Conservation (phyloP, 2,113 vertebrate species). For the Fulica atra region DNA sequence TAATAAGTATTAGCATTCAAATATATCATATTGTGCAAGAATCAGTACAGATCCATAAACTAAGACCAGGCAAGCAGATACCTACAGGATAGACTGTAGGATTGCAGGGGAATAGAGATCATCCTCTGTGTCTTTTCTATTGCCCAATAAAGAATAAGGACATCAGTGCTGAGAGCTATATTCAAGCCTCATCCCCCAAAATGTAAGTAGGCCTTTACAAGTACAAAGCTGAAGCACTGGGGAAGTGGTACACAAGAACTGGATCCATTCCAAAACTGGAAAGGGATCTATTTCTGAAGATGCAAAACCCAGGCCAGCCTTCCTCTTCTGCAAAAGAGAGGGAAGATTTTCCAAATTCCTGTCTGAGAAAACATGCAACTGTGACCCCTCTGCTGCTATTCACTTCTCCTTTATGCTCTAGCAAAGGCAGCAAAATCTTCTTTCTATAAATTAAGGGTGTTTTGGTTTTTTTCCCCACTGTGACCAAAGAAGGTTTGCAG, state of each 20-base stretch:
- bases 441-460: background rate
- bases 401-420: background rate
- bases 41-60: background rate
- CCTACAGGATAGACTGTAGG: no score
- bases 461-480: no score
- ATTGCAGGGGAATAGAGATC: no score
- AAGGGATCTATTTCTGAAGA: background rate
- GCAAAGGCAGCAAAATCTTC: background rate
- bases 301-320: background rate
- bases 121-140: background rate
- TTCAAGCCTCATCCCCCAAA: background rate
- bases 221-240: background rate
- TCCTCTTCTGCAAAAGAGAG: background rate
- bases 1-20: background rate
- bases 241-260: background rate
- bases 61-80: background rate
- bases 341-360: background rate
- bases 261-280: background rate
- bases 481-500: background rate
- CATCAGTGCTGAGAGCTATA: background rate
- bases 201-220: background rate
- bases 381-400: background rate
- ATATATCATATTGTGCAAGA: background rate
- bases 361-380: background rate
- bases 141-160: background rate